Evolutionary conservation across 2,888 invertebrate species (phyloP).

Genomic region (Ectobius pallidus): DNA sequence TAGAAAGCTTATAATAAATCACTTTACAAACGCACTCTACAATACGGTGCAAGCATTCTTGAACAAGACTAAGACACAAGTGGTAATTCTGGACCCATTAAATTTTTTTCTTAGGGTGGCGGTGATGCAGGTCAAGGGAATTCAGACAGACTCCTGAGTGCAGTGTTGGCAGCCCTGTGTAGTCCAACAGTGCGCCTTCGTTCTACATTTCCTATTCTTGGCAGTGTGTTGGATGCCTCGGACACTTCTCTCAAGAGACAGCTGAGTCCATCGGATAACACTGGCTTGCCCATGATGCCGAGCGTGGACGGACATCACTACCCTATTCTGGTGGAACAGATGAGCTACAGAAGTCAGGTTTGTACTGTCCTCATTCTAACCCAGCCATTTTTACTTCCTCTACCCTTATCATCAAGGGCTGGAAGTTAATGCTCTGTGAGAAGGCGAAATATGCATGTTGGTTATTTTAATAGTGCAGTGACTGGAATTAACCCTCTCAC

Average conservation of each 20-base stretch:
- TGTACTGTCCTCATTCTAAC: no score
- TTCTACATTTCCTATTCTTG: conserved; percentile 75
- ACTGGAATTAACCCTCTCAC: no score
- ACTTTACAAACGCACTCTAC: no score
- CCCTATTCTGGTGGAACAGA: conserved; percentile 78
- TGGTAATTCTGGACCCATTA: no score
- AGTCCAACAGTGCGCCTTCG: conserved; percentile 75
- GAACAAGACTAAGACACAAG: no score
- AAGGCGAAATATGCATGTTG: no score
- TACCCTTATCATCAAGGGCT: no score
- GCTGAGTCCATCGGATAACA: conserved; percentile 71
- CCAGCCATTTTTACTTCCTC: no score
- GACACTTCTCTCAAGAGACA: conserved; percentile 58
- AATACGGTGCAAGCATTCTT: no score
- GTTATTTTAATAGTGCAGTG: no score
- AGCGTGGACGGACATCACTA: conserved; percentile 73
- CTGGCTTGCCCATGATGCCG: conserved; percentile 69
- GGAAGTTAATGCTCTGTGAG: no score
- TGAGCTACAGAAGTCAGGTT: conserved; percentile 69
- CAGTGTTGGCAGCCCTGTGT: conserved; percentile 85
- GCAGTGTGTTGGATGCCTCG: conserved; percentile 56
- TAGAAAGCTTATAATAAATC: no score
- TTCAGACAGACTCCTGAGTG: conserved; percentile 69
- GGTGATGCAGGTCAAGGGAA: conserved; percentile 9
- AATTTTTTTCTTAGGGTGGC: background rate